phyloP scores from a whole-genome alignment of 1,140 invertebrate species.

The Drosophila subobscura region DNA sequence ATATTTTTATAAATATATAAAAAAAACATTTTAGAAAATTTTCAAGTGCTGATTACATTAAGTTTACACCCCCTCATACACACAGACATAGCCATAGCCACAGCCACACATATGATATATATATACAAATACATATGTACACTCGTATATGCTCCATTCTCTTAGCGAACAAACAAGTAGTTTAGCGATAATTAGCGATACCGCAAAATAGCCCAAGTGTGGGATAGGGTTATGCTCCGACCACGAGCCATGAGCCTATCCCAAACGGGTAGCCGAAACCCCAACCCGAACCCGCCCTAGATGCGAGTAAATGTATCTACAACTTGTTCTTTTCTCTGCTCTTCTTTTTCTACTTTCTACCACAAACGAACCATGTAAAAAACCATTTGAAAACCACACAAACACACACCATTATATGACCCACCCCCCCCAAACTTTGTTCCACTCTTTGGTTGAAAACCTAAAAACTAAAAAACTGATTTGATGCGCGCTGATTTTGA shows the following conservation, averaged over 20 bases:
- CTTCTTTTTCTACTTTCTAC: conserved; percentile 74
- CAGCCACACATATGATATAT: conserved; percentile 3
- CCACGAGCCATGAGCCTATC: too few relatives aligned
- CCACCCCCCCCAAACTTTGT: conserved; percentile 7
- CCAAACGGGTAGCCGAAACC: conserved; percentile 8
- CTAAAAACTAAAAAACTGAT: conserved; percentile 24
- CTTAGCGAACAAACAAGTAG: conserved; percentile 64
- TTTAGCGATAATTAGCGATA: conserved; percentile 53
- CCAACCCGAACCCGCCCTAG: conserved; percentile 44
- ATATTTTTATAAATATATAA: conserved; percentile 7
- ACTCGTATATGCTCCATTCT: conserved; percentile 60
- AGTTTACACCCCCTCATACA: conserved; percentile 14
- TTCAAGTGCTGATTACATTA: conserved; percentile 81
- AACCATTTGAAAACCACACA: conserved; percentile 23
- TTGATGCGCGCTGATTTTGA: conserved; percentile 40
- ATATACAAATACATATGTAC: conserved; percentile 43
- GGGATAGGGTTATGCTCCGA: conserved; percentile 45
- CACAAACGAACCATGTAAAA: conserved; percentile 23
- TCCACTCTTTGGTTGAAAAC: conserved; percentile 22
- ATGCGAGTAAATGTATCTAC: conserved; percentile 56
- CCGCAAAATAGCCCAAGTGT: conserved; percentile 33
- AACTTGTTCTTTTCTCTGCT: conserved; percentile 80
- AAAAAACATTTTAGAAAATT: conserved; percentile 77
- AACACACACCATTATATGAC: conserved; percentile 7
- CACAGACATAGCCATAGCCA: conserved; percentile 26